Percentiles rank a stretch among this genome's conserved stretches.
Conservation (phyloP, 2,113 vertebrate species). For the Ochotona curzoniae region DNA sequence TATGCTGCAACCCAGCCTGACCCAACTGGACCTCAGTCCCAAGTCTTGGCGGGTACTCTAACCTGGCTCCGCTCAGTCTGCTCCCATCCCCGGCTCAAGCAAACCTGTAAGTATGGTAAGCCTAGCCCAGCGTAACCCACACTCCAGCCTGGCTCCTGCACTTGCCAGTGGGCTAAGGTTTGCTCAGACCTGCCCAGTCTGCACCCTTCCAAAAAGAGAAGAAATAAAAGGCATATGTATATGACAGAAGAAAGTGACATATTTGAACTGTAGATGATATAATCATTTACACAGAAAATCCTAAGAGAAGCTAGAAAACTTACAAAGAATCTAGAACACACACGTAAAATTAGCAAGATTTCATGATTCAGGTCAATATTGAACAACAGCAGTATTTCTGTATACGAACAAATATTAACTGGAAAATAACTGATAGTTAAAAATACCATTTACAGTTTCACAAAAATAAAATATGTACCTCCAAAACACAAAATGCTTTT, state of each 20-base stretch:
- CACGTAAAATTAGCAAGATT: background rate
- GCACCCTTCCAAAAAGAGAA: background rate
- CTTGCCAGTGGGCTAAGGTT: too few species aligned
- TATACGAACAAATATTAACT: conserved; percentile 14
- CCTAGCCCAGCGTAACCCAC: too few species aligned
- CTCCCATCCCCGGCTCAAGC: too few species aligned
- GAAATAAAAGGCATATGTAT: conserved; percentile 18
- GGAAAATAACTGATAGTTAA: conserved; percentile 54
- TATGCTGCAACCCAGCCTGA: too few species aligned
- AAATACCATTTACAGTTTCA: conserved; percentile 15
- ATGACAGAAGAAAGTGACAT: background rate
- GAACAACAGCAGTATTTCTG: conserved; percentile 1
- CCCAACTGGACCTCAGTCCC: too few species aligned
- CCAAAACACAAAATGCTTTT: background rate
- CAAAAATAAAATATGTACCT: background rate
- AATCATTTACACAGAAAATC: conserved; percentile 7
- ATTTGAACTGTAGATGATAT: background rate
- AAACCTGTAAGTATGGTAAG: too few species aligned
- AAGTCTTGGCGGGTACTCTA: too few species aligned
- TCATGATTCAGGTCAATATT: background rate
- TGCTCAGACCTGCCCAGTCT: too few species aligned
- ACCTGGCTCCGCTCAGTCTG: too few species aligned
- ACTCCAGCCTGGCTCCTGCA: too few species aligned
- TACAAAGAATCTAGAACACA: conserved; percentile 15
- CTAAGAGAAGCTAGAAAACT: background rate